A percentile compares a stretch with the other conserved stretches of the same genome.
phyloP scores from a whole-genome alignment of 92 coral and sea anemone species.

The Epizoanthus scotinus region DNA sequence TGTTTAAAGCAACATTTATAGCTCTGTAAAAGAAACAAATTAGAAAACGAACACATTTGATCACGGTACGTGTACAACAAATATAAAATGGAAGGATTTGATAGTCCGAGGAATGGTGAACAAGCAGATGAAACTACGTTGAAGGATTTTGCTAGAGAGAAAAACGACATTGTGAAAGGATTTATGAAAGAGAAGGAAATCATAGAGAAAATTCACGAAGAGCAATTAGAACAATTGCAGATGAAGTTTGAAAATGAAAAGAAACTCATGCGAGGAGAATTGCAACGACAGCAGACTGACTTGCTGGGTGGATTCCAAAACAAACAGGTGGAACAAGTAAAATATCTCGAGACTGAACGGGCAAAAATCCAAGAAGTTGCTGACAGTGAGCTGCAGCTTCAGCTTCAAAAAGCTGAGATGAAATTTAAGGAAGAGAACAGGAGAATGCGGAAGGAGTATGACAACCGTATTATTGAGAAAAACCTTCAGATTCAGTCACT shows the following conservation, averaged over 20 bases:
- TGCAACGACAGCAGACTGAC: constrained; percentile 55
- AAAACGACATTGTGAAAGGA: constrained; percentile 70
- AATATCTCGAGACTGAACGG: constrained; percentile 21
- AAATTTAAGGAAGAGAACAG: constrained; percentile 48
- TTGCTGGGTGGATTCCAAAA: constrained; percentile 55
- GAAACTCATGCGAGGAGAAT: constrained; percentile 44
- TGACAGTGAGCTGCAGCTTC: constrained; percentile 19
- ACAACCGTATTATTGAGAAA: constrained; percentile 50
- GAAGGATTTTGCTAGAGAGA: constrained; percentile 42
- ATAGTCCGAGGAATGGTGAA: background rate
- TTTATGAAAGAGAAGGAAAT: constrained; percentile 79
- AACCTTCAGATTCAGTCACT: constrained; percentile 59
- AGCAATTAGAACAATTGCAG: constrained; percentile 45
- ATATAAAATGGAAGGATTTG: constrained; percentile 4
- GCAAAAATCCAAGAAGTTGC: background rate
- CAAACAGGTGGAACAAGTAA: constrained; percentile 63
- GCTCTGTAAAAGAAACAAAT: background rate
- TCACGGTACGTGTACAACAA: background rate
- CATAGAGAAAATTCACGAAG: constrained; percentile 55
- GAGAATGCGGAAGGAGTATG: constrained; percentile 53
- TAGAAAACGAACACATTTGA: background rate
- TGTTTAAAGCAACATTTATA: background rate
- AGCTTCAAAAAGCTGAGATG: constrained; percentile 28
- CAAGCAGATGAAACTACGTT: background rate
- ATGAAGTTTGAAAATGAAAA: constrained; percentile 57